A percentile compares a stretch with the other conserved stretches of the same genome.
phyloP scores from a whole-genome alignment of 2,797 vertebrate species.

The Sebastes dallii region DNA sequence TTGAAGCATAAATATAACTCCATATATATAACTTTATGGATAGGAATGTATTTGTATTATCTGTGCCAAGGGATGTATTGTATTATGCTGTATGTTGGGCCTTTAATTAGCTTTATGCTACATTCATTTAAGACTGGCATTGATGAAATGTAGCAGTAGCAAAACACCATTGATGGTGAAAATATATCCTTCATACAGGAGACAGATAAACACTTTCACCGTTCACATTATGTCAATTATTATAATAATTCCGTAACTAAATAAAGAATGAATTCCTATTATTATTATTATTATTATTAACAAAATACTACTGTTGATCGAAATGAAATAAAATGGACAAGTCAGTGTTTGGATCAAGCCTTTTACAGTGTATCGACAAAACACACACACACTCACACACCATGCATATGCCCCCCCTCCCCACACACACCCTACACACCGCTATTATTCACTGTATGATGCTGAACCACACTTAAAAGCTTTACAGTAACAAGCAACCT shows the following conservation, averaged over 20 bases:
- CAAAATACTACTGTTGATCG: background rate
- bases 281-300: background rate
- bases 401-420: constrained; percentile 11
- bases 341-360: background rate
- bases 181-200: background rate
- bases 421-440: background rate
- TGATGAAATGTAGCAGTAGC: background rate
- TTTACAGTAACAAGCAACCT: constrained; percentile 41
- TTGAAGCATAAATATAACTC: background rate
- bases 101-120: background rate
- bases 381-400: constrained; percentile 1
- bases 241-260: background rate
- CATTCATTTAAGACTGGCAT: background rate
- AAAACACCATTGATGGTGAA: background rate
- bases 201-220: background rate
- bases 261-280: background rate
- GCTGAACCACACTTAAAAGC: constrained; percentile 32
- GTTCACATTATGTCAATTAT: background rate
- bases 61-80: background rate
- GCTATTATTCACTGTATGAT: constrained; percentile 18
- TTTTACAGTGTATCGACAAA: too few relatives aligned
- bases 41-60: background rate
- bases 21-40: background rate
- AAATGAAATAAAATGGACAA: background rate
- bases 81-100: background rate